Conservation (phyloP, 1,140 invertebrate species). For the Philopotamus ludificatus region DNA sequence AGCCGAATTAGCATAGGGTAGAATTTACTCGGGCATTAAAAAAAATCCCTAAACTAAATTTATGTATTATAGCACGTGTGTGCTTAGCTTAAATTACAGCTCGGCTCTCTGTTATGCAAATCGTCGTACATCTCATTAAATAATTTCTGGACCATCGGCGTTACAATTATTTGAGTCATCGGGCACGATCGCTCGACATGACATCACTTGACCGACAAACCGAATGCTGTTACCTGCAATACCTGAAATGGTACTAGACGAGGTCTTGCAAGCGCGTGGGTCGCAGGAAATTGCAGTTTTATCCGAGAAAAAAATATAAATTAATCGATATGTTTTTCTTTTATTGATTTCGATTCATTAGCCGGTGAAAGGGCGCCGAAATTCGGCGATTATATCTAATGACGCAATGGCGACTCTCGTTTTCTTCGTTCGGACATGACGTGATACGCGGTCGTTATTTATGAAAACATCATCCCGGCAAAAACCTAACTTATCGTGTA, state of each 20-base stretch:
- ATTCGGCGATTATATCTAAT: neutral
- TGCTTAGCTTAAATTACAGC: no score
- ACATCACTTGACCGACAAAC: conserved; percentile 11
- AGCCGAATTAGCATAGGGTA: no score
- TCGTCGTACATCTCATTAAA: no score
- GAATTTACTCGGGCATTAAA: no score
- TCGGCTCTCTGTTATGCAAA: no score
- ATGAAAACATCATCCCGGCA: neutral
- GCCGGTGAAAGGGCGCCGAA: neutral
- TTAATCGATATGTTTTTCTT: conserved; percentile 6
- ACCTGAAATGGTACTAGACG: neutral
- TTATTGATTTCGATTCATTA: neutral
- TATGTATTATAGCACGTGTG: no score
- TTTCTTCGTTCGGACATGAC: neutral
- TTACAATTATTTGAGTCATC: no score
- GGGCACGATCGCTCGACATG: neutral
- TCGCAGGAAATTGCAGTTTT: conserved; percentile 12
- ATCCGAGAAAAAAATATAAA: no score
- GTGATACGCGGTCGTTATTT: neutral
- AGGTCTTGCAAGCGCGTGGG: conserved; percentile 8
- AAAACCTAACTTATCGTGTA: neutral
- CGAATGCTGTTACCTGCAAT: neutral
- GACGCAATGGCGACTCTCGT: neutral
- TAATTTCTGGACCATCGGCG: no score
- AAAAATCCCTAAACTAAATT: no score